These are phyloP conservation scores for Austrofundulus limnaeus DNA, from an alignment of 2,113 vertebrate genomes.

Conservation along the genomic window DNA sequence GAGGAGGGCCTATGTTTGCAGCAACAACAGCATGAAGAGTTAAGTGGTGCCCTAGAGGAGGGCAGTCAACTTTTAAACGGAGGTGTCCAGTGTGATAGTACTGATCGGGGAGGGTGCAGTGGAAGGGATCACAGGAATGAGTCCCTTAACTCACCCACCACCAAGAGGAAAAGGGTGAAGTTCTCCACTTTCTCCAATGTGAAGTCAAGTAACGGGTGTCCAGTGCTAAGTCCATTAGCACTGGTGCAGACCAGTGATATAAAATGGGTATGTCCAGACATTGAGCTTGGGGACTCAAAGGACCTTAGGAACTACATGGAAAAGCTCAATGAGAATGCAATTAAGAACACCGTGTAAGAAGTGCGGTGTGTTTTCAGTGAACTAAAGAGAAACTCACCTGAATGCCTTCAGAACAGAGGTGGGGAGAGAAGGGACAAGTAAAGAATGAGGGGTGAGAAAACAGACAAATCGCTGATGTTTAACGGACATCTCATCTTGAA, in stretches of 20 bases:
- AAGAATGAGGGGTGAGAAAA: conserved; percentile 15
- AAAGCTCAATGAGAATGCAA: conserved; percentile 84
- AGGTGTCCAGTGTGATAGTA: conserved; percentile 66
- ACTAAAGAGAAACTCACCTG: conserved; percentile 80
- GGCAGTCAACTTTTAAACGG: conserved; percentile 85
- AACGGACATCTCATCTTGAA: conserved; percentile 53
- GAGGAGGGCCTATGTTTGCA: conserved; percentile 81
- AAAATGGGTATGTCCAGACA: conserved; percentile 90
- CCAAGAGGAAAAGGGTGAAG: conserved; percentile 91
- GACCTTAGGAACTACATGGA: conserved; percentile 89
- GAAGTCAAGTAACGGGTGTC: conserved; percentile 83
- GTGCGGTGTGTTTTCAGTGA: conserved; percentile 45
- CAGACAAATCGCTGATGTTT: conserved; percentile 36
- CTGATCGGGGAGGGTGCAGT: conserved; percentile 53
- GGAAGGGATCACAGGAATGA: conserved; percentile 78
- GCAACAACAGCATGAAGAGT: conserved; percentile 82
- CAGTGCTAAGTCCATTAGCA: conserved; percentile 84
- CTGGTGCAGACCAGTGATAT: conserved; percentile 84
- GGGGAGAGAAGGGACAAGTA: conserved; percentile 22
- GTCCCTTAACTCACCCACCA: conserved; percentile 84
- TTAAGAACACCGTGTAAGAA: conserved; percentile 75
- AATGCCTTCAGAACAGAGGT: conserved; percentile 83
- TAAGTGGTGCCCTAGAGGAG: conserved; percentile 78
- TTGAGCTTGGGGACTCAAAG: conserved; percentile 83
- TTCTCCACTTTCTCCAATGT: conserved; percentile 90